Evolutionary conservation across 2,113 vertebrate genomes (phyloP).

Genomic region (Phylloscopus trochilus): DNA sequence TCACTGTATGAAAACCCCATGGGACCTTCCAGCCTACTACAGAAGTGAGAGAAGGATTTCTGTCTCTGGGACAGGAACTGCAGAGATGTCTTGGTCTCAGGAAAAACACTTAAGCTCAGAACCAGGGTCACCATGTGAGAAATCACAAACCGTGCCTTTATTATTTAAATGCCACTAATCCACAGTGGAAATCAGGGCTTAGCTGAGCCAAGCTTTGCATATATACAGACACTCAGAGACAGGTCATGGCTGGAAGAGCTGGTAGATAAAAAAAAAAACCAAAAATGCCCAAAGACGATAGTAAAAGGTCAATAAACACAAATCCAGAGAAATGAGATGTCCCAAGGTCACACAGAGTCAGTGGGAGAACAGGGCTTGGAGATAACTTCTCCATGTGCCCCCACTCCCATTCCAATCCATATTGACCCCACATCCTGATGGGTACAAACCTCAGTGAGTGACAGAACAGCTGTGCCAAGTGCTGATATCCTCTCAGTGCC

Average conservation of each 20-base stretch:
- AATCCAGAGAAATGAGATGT: background rate
- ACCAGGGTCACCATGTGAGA: background rate
- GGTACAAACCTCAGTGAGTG: background rate
- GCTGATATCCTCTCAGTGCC: background rate
- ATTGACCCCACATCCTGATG: background rate
- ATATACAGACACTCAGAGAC: background rate
- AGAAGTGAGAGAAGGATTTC: background rate
- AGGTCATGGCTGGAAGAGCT: background rate
- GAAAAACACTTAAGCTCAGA: background rate
- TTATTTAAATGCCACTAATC: background rate
- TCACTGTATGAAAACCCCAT: rapidly evolving
- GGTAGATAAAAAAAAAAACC: background rate
- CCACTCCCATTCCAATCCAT: background rate
- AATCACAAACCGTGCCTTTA: background rate
- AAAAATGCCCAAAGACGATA: background rate
- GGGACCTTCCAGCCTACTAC: background rate
- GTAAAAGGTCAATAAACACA: background rate
- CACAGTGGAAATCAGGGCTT: background rate
- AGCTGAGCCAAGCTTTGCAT: background rate
- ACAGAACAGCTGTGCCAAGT: background rate
- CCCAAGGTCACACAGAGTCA: background rate
- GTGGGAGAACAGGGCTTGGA: background rate
- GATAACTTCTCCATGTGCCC: rapidly evolving
- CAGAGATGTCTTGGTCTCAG: background rate
- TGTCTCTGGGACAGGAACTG: background rate